A percentile compares a stretch with the other conserved stretches of the same genome.
Evolutionary conservation across 2,797 vertebrate genomes (phyloP).

Genomic region (Falco cherrug): DNA sequence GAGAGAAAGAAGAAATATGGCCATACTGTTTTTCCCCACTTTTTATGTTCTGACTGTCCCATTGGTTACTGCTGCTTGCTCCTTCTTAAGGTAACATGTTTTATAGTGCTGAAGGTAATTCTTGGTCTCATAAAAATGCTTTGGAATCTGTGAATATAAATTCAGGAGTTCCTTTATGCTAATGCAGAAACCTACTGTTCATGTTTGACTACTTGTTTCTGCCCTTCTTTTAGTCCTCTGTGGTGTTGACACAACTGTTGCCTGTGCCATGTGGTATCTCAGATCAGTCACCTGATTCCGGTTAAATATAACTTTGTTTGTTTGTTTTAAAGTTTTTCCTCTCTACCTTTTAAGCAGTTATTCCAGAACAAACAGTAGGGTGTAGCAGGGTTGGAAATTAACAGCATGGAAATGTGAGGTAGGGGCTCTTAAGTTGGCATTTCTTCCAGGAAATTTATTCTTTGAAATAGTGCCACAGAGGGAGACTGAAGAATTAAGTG

Average conservation of each 20-base stretch:
- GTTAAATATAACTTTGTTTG: background rate
- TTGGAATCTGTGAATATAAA: background rate
- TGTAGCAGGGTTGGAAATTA: background rate
- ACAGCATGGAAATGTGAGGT: background rate
- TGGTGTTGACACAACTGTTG: background rate
- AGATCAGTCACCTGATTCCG: background rate
- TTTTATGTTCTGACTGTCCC: background rate
- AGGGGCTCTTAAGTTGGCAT: background rate
- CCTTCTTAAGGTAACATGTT: background rate
- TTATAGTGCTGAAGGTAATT: background rate
- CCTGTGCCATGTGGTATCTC: background rate
- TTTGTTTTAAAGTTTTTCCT: background rate
- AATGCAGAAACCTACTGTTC: background rate
- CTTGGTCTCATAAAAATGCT: background rate
- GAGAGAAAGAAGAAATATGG: background rate
- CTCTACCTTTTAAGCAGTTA: background rate
- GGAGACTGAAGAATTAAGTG: background rate
- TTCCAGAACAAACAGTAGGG: background rate
- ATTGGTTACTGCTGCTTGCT: background rate
- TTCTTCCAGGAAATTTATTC: background rate
- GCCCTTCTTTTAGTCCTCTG: background rate
- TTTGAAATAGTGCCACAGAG: background rate
- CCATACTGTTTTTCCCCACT: rapidly evolving
- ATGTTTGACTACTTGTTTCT: background rate
- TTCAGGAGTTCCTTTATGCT: background rate